Conservation (phyloP, 2,797 vertebrate species). For the Oreochromis mossambicus region DNA sequence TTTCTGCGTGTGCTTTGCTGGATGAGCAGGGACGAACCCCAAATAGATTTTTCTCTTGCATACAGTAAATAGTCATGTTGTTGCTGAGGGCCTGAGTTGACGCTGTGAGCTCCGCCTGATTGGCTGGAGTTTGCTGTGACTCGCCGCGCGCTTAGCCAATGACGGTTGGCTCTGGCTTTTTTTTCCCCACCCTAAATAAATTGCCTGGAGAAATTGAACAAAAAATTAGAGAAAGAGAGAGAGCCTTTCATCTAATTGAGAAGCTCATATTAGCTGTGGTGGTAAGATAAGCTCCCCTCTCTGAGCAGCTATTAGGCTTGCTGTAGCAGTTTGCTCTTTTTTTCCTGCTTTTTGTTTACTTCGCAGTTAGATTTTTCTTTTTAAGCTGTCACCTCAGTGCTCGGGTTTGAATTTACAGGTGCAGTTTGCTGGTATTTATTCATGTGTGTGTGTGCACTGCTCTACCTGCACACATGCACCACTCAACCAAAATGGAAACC, state of each 20-base stretch:
- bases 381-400: slow-evolving; percentile 24
- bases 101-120: slow-evolving; percentile 54
- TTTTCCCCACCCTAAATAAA: slow-evolving; percentile 66
- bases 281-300: slow-evolving; percentile 76
- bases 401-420: slow-evolving; percentile 12
- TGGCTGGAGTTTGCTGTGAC: slow-evolving; percentile 63
- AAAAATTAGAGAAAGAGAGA: slow-evolving; percentile 69
- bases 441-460: not conserved
- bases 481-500: slow-evolving; percentile 59
- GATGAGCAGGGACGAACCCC: slow-evolving; percentile 17
- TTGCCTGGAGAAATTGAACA: slow-evolving; percentile 77
- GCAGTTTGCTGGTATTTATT: not conserved
- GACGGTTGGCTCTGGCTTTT: slow-evolving; percentile 22
- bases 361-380: not conserved
- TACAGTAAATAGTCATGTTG: slow-evolving; percentile 71
- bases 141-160: slow-evolving; percentile 64
- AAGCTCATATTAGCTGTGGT: slow-evolving; percentile 74
- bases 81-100: slow-evolving; percentile 76
- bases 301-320: slow-evolving; percentile 67
- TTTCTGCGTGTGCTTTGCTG: not conserved
- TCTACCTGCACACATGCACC: slow-evolving; percentile 14
- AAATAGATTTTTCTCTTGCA: slow-evolving; percentile 45
- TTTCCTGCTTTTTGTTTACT: not conserved
- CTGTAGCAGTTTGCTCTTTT: slow-evolving; percentile 51
- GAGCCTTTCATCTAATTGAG: slow-evolving; percentile 77